Conservation (phyloP, 2,888 invertebrate genomes). For the Saturnia pavonia region DNA sequence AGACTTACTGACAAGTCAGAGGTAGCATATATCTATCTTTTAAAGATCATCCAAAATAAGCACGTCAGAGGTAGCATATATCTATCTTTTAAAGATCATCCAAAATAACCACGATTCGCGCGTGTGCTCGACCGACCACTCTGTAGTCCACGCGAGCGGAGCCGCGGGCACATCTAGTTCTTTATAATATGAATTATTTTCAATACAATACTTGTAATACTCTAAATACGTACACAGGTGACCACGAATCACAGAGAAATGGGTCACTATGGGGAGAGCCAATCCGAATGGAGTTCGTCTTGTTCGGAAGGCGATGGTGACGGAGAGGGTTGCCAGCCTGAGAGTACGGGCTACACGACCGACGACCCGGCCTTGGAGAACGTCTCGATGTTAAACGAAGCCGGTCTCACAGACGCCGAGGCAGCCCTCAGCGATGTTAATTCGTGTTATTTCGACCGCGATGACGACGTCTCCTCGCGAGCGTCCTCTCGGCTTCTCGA, state of each 20-base stretch:
- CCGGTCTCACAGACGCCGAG: conserved; percentile 93
- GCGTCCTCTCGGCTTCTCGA: conserved; percentile 92
- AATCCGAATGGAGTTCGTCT: conserved; percentile 90
- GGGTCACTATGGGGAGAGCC: conserved; percentile 84
- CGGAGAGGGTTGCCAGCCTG: conserved; percentile 77
- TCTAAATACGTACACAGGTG: conserved; percentile 44
- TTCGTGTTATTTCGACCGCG: conserved; percentile 88
- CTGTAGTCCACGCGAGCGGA: too few species aligned
- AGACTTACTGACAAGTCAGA: too few species aligned
- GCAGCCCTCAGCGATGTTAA: conserved; percentile 94
- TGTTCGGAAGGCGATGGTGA: conserved; percentile 81
- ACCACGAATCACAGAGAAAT: conserved; percentile 69
- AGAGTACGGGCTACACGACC: conserved; percentile 92
- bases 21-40: too few species aligned
- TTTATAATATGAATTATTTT: not conserved
- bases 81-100: too few species aligned
- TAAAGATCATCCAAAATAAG: too few species aligned
- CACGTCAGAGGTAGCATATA: too few species aligned
- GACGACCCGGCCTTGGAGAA: conserved; percentile 94
- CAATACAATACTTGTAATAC: not conserved
- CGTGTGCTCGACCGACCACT: too few species aligned
- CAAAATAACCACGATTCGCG: too few species aligned
- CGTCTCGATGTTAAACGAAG: conserved; percentile 92
- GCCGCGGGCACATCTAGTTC: too few species aligned
- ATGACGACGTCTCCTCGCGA: conserved; percentile 91